Evolutionary conservation across 1,140 invertebrate species (phyloP).

Genomic region (Trinorchestia longiramus): DNA sequence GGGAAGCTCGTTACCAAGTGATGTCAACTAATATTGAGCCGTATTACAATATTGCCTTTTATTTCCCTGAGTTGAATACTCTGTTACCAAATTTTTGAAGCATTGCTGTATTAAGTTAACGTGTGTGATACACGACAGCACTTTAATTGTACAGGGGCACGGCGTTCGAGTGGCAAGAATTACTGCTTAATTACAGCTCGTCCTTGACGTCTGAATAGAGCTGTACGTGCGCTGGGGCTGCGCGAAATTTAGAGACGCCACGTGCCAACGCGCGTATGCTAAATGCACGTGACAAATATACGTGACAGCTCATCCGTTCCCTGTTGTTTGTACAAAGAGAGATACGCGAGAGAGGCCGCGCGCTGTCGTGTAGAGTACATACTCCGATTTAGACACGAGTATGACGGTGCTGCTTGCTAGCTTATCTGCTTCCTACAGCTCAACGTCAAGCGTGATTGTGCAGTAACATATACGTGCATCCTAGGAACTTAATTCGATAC

Average conservation of each 20-base stretch:
- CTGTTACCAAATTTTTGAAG: too few relatives aligned
- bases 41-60: too few relatives aligned
- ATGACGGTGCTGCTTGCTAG: too few relatives aligned
- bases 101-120: not conserved
- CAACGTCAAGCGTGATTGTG: not conserved
- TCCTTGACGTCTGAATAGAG: not conserved
- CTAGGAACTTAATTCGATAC: too few relatives aligned
- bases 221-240: too few relatives aligned
- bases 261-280: not conserved
- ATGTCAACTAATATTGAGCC: too few relatives aligned
- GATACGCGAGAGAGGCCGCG: not conserved
- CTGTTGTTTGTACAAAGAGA: not conserved
- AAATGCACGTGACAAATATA: constrained; percentile 1
- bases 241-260: not conserved
- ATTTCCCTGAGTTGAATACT: too few relatives aligned
- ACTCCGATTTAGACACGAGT: not conserved
- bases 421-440: not conserved
- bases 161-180: not conserved
- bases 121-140: not conserved
- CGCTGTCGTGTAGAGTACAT: not conserved
- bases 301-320: not conserved
- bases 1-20: too few relatives aligned
- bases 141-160: not conserved
- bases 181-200: not conserved
- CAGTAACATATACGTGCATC: too few relatives aligned